These are phyloP conservation scores for Neosalanx taihuensis DNA, from an alignment of 2,797 vertebrate species.

Conservation along the genomic window DNA sequence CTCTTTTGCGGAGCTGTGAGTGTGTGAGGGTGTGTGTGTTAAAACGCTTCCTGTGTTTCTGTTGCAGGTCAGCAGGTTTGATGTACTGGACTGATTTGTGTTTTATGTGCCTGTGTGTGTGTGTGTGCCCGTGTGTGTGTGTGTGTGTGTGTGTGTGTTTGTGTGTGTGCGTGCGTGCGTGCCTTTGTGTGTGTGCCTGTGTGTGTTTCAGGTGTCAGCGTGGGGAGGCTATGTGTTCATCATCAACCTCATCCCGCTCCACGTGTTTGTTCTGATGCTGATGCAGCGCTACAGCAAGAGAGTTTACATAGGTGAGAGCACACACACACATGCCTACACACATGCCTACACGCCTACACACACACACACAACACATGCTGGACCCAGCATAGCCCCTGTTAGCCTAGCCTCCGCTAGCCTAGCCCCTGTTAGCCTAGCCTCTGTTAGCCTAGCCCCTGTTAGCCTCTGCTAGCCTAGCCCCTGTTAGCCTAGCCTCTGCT, in stretches of 20 bases:
- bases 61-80: background rate
- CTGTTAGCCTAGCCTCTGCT: too few species aligned
- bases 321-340: constrained; percentile 6
- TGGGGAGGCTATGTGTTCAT: constrained; percentile 98
- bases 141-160: background rate
- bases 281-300: constrained; percentile 96
- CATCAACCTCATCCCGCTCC: constrained; percentile 96
- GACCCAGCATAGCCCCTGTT: too few species aligned
- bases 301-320: constrained; percentile 91
- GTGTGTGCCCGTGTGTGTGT: background rate
- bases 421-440: too few species aligned
- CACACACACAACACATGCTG: background rate
- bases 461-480: too few species aligned
- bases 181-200: constrained; percentile 37
- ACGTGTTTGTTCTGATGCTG: constrained; percentile 92
- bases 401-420: too few species aligned
- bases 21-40: background rate
- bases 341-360: constrained; percentile 18
- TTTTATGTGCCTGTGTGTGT: too few species aligned
- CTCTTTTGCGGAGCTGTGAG: background rate
- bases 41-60: too few species aligned
- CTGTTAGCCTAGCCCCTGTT: too few species aligned
- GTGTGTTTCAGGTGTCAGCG: constrained; percentile 84
- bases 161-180: constrained; percentile 10
- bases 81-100: background rate